Percentiles rank a stretch among this genome's conserved stretches.
Evolutionary conservation across 2,113 vertebrate species (phyloP).

Genomic region (Sinocyclocheilus anshuiensis): DNA sequence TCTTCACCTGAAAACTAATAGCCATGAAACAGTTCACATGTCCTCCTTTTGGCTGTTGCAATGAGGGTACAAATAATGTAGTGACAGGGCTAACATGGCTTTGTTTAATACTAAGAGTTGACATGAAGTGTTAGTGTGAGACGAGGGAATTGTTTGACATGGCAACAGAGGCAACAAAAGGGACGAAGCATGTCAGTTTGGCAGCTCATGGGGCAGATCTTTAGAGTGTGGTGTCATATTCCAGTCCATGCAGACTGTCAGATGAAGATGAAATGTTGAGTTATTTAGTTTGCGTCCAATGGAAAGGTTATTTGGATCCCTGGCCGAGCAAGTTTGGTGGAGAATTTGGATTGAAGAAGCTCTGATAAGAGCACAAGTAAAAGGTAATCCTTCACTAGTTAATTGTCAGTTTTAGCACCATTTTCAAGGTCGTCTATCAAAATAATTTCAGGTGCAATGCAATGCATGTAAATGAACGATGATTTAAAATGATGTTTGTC

Average conservation of each 20-base stretch:
- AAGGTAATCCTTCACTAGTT: background rate
- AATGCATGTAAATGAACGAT: background rate
- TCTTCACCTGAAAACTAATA: background rate
- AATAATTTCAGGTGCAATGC: background rate
- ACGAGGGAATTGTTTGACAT: background rate
- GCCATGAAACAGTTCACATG: background rate
- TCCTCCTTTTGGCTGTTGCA: background rate
- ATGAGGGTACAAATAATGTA: background rate
- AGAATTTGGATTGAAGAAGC: background rate
- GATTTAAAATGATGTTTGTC: background rate
- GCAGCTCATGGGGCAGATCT: background rate
- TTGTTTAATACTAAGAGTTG: background rate
- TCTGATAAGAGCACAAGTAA: background rate
- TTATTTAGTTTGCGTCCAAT: background rate
- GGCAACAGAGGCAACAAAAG: background rate
- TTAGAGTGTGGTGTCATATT: background rate
- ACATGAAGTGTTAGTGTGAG: background rate
- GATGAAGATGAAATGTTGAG: background rate
- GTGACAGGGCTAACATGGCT: background rate
- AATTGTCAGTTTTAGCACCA: background rate
- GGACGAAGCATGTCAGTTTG: background rate
- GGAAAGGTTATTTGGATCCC: background rate
- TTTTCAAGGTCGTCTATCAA: background rate
- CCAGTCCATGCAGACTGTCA: background rate
- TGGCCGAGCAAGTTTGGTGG: background rate